These are phyloP conservation scores for Damaliscus lunatus DNA, from an alignment of 2,113 vertebrate genomes.

Conservation along the genomic window DNA sequence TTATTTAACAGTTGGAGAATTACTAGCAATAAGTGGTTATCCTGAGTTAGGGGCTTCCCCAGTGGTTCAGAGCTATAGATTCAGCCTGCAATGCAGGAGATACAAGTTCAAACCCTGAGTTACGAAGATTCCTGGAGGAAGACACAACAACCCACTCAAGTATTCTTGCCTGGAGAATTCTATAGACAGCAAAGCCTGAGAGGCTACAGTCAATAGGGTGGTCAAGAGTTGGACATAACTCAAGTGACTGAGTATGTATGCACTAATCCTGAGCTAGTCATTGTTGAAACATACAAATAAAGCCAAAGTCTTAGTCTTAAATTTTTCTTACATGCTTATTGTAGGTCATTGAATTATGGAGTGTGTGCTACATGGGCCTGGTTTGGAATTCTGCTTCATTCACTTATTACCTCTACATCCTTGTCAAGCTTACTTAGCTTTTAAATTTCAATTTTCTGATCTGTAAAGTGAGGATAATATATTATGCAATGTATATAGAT, in stretches of 20 bases:
- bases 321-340: background rate
- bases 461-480: background rate
- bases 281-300: background rate
- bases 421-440: background rate
- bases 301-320: background rate
- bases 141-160: background rate
- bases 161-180: background rate
- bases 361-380: background rate
- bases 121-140: background rate
- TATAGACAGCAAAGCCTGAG: background rate
- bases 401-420: background rate
- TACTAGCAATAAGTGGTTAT: background rate
- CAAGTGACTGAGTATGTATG: background rate
- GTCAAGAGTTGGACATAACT: background rate
- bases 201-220: background rate
- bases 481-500: background rate
- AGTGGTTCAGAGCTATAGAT: background rate
- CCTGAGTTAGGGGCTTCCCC: background rate
- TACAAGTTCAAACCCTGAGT: background rate
- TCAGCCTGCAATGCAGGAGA: background rate
- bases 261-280: background rate
- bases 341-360: background rate
- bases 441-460: background rate
- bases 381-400: background rate
- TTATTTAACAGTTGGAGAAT: background rate